Conservation (phyloP, 2,113 vertebrate species). For the Anguilla rostrata region DNA sequence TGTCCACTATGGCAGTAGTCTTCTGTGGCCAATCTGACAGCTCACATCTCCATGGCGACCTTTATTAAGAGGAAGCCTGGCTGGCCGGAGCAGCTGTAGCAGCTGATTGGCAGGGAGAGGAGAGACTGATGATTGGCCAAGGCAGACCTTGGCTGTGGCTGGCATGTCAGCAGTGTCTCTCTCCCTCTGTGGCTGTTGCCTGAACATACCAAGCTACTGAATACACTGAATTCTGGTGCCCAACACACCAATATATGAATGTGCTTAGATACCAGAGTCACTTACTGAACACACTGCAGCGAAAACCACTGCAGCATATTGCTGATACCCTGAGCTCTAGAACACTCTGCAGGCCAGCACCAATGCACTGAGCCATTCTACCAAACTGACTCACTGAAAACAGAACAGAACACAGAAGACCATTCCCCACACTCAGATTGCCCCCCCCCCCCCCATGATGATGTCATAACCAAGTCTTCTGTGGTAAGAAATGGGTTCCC, state of each 20-base stretch:
- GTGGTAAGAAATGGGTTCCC: neutral
- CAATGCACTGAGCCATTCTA: neutral
- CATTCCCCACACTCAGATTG: too few species aligned
- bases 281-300: constrained; percentile 14
- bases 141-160: constrained; percentile 48
- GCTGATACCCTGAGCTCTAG: neutral
- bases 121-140: constrained; percentile 41
- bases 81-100: constrained; percentile 51
- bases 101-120: constrained; percentile 51
- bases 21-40: constrained; percentile 45
- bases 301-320: neutral
- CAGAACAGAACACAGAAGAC: too few species aligned
- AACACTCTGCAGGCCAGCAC: neutral
- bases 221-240: constrained; percentile 2
- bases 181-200: constrained; percentile 21
- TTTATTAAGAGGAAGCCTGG: constrained; percentile 53
- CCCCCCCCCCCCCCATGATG: neutral
- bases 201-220: constrained; percentile 22
- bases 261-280: neutral
- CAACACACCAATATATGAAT: neutral
- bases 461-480: constrained; percentile 13
- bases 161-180: constrained; percentile 35
- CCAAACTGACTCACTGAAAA: neutral
- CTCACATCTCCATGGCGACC: constrained; percentile 55
- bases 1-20: constrained; percentile 26